phyloP scores from a whole-genome alignment of 2,113 vertebrate species.

The Tupaia chinensis region DNA sequence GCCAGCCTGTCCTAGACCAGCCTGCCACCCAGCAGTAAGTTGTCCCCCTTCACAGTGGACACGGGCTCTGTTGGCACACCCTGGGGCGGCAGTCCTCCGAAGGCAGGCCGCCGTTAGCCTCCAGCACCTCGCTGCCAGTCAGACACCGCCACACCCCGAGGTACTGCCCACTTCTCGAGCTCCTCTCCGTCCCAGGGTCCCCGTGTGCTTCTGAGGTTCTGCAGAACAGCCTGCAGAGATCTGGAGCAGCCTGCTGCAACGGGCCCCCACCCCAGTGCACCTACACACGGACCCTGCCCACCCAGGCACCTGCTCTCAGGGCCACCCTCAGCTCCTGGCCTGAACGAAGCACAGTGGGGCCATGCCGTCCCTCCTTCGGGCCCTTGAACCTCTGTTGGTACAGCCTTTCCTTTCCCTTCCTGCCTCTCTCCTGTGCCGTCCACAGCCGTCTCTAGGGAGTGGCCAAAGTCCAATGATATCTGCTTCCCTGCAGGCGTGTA shows the following conservation, averaged over 20 bases:
- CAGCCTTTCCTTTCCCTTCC: not conserved
- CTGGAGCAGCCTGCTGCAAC: not conserved
- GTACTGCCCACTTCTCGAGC: not conserved
- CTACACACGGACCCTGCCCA: too few species aligned
- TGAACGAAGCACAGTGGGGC: not conserved
- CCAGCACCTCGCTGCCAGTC: not conserved
- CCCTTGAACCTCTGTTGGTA: not conserved
- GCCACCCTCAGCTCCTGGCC: not conserved
- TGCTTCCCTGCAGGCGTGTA: slow-evolving; percentile 93
- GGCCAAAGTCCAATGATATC: slow-evolving; percentile 77
- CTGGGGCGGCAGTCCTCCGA: not conserved
- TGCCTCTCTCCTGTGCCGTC: not conserved
- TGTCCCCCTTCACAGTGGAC: not conserved
- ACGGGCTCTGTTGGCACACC: not conserved
- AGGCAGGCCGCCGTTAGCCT: not conserved
- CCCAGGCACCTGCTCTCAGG: not conserved
- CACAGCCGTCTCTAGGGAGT: not conserved
- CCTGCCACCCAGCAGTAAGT: not conserved
- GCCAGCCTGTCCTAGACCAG: not conserved
- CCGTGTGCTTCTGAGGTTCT: not conserved
- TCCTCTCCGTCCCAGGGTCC: not conserved
- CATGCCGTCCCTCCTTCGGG: rapidly evolving
- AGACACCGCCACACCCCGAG: not conserved
- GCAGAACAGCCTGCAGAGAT: not conserved
- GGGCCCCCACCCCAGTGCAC: not conserved